Evolutionary conservation across 2,113 vertebrate genomes (phyloP).

Genomic region (Gasterosteus aculeatus): DNA sequence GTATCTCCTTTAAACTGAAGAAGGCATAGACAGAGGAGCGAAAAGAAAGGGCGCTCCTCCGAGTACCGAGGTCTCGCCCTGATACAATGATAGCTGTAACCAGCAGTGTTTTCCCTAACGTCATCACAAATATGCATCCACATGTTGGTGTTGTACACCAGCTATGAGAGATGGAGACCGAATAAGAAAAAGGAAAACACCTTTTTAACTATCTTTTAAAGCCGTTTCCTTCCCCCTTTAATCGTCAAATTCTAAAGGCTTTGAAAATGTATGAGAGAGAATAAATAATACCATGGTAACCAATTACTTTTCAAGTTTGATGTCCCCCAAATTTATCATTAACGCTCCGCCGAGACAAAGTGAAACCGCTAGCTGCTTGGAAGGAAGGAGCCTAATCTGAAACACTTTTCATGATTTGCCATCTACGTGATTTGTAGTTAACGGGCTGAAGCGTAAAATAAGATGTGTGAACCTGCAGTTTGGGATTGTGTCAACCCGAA

Average conservation of each 20-base stretch:
- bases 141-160: too few species aligned
- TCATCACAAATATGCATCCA: background rate
- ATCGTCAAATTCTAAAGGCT: too few species aligned
- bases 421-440: background rate
- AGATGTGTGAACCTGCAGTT: background rate
- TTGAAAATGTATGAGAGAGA: too few species aligned
- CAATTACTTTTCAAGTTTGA: background rate
- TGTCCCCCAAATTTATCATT: background rate
- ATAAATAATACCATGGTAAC: too few species aligned
- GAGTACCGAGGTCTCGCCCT: background rate
- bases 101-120: background rate
- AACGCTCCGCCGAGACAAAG: background rate
- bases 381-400: background rate
- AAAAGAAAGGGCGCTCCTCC: constrained; percentile 1
- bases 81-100: background rate
- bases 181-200: too few species aligned
- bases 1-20: constrained; percentile 16
- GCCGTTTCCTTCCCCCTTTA: too few species aligned
- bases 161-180: too few species aligned
- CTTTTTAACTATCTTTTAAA: too few species aligned
- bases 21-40: constrained; percentile 28
- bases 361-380: background rate
- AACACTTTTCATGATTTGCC: background rate
- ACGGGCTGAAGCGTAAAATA: background rate
- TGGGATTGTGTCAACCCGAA: background rate